Base-by-base conservation (phyloP, 2,888 invertebrate genomes). In the Drosophila paramelanica region DNA sequence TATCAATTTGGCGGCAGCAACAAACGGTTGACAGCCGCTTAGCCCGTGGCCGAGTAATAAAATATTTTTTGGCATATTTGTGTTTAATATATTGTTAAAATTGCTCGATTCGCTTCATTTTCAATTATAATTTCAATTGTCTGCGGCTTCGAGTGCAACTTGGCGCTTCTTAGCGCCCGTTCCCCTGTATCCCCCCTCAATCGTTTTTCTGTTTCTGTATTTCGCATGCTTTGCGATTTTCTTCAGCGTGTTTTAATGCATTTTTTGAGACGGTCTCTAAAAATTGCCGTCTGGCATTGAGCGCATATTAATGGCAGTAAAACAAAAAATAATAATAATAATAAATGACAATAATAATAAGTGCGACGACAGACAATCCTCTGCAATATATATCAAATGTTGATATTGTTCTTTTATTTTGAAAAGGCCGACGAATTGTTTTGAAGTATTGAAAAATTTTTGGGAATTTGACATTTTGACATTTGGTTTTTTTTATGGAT, bases 401-500 rank as follows among this genome's bases (percentile, higher is more conserved):
- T 53, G 33, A 46, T 57, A 45, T 53, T 60, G 42, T 38, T 53
- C 39, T 61, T 70, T 61, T 51, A 58, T 60, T 41, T 58, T 47
- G 56, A 65, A 60, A 57, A 56, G 56, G 55, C 55, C 31, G 45
- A 27, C 27, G 57, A 33, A 59, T 64, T 74, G 55, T 36, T 17
- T 20, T 36, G 8, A 41, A 68, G 53, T 66, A 56, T 64, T 56
- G 50, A 76, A 56, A 67, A 65, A 45, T 67, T 67, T 61, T 62
- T 72, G 73, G 71, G 71, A 79, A 83, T 83, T 84, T 84, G 81
- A 87, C 87, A 76, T 73, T 72, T 79, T 79, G 77, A 73, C 81
- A 65, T 75, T 72, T 77, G 31, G 49, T 47, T 68, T 61, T 51
- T 65, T 77, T 71, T 59, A 64, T 61, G 43, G 60, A 2, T 25